Base-by-base conservation (phyloP, 2,797 vertebrate species). In the Pipistrellus pygmaeus region DNA sequence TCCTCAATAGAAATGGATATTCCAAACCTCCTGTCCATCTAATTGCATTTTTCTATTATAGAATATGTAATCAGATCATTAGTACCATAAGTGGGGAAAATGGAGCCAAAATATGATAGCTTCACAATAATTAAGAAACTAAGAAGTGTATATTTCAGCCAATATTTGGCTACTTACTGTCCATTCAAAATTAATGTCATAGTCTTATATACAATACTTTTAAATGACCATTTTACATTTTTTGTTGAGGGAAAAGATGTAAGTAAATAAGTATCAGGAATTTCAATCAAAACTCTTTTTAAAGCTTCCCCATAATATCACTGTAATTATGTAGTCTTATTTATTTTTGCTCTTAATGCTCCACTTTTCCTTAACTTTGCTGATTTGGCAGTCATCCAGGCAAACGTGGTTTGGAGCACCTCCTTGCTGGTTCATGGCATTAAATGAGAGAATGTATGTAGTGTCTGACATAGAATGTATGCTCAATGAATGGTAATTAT, bases 111-210 rank as follows among this genome's bases (percentile, higher is more conserved):
- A 88, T 55, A 80, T 25, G 1, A 85, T 73, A 78, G 44, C n/a
- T 89, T 85, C 48, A 57, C 15, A 73, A 93, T 32, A 90, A 57
- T 68, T 85, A 81, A 90, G 55, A 94, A 92, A 66, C 55, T 66
- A 77, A 92, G 25, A 77, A 55, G 10, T 46, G 6, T 88, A 1
- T 73, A 72, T 89, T 30, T 89, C 13, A 86, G 71, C 17, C 46
- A 66, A 27, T 32, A 9, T 90, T 77, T 85, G 68, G 60, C 15
- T 51, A 62, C 30, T 81, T 75, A 83, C 4, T 73, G 17, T 84
- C 48, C 35, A 81, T 41, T 82, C n/a, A 30, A 85, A 85, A 82
- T 85, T 81, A 92, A 92, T 62, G 25, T 30, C 21, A 55, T 62
- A 64, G 44, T 89, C 25, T 23, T 71, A 85, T 10, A 83, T 6